Base-by-base conservation (phyloP, 2,888 invertebrate genomes). In the Diarsia brunnea region DNA sequence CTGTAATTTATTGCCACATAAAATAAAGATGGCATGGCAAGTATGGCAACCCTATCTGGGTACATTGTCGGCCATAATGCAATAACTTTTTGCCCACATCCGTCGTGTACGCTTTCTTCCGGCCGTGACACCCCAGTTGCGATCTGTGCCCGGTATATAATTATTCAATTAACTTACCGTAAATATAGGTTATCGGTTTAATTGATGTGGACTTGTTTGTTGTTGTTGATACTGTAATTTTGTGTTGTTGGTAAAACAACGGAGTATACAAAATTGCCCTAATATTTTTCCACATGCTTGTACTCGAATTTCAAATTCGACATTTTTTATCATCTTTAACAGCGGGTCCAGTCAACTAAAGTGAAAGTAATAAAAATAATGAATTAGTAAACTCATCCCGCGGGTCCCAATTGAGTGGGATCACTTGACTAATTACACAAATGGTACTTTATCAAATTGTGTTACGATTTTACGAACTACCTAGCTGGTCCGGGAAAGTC, bases 91-190 rank as follows among this genome's bases (percentile, higher is more conserved):
- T 89, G 81, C 87, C 53, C 74, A 84, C 84, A 91, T 92, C 91
- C 92, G 91, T 85, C 86, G 86, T 90, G 69, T 78, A 77, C 91
- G 93, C 93, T 95, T 95, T 95, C 95, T 93, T 93, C 92, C 92
- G 91, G 82, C 91, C 93, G 95, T 95, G 93, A 95, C 93, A 95
- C 90, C 92, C 95, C 92, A 95, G 92, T 95, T 95, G 89, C 93
- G 90, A 95, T 95, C 90, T 93, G 90, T 95, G 95, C 89, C 91
- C 90, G 89, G 89, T 84, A 88, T 82, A 90, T 91, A 89, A 91
- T 93, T 90, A 90, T 92, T 90, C 91, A 92, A 90, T 90, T 91
- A 89, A 75, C 79, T 82, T 84, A 61, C 77, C 19, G 84, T 87
- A 76, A 86, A 86, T 88, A 84, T 82, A 74, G 79, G 82, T 63